Evolutionary conservation across 2,888 invertebrate genomes (phyloP), one percentile per base, ranked within the genome.

Genomic region (Scaptomyza flava): DNA sequence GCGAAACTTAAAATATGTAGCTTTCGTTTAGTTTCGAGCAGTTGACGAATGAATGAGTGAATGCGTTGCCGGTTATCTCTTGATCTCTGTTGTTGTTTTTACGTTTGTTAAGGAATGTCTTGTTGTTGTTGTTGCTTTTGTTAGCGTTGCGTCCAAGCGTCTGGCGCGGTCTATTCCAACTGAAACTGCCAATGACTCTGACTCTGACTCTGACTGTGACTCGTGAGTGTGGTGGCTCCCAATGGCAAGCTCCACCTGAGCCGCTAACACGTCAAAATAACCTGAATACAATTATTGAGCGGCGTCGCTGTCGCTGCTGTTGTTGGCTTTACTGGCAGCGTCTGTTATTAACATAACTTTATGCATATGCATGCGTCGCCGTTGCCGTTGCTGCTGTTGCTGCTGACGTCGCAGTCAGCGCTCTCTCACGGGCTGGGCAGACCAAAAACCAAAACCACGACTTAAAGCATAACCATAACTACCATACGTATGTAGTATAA

Each of bases 241-340:
- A 50, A 20, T 50, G 33, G 34, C 48, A 20, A 6, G n/a, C 12
- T 78, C 53, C 57, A 69, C 47, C 72, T 61, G 66, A 79, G 79
- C 59, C 64, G 88, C 74, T 85, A 85, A 87, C 80, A 72, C 83
- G 88, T 87, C 66, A 77, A 77, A 87, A 82, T 87, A 82, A 87
- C 87, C 82, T 85, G 82, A 82, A 85, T 74, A 74, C 17, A 64
- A 64, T 66, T 60, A 63, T 68, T 56, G 36, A 62, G 58, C 50
- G 45, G 7, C 64, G 51, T n/a, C 59, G 72, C 8, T 27, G 72
- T 38, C 41, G 74, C 0, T 79, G 79, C 4, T 79, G n/a, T 14
- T 36, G 48, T 20, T 34, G n/a, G 20, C 72, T 34, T 47, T 69
- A 77, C 5, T 48, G 65, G 38, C 48, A 48, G 42, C 71, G 60